Percentiles rank a stretch among this genome's conserved stretches.
These are phyloP conservation scores for Microplitis demolitor DNA, from an alignment of 1,140 invertebrate genomes.

Conservation along the genomic window DNA sequence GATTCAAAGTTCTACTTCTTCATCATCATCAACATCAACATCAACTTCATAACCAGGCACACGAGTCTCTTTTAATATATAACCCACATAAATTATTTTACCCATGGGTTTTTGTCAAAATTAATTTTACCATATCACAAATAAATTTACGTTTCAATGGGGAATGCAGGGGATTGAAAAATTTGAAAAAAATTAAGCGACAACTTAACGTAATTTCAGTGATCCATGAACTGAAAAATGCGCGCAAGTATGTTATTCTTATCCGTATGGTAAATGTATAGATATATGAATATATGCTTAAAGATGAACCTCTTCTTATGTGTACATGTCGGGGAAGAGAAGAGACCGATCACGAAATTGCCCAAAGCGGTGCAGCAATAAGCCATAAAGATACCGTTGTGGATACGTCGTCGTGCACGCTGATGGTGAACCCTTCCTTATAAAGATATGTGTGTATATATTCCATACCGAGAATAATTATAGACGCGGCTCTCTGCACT, in stretches of 20 bases:
- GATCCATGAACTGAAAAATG: background rate
- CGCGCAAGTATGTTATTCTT: background rate
- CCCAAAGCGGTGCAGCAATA: slow-evolving; percentile 20
- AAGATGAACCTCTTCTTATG: too few relatives aligned
- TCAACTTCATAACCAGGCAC: too few relatives aligned
- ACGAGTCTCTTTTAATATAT: too few relatives aligned
- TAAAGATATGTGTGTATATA: slow-evolving; percentile 14
- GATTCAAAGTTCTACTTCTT: slow-evolving; percentile 6
- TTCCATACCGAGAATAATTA: slow-evolving; percentile 14
- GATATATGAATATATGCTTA: too few relatives aligned
- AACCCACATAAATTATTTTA: slow-evolving; percentile 16
- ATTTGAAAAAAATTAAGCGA: too few relatives aligned
- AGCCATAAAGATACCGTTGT: slow-evolving; percentile 24
- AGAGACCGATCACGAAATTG: slow-evolving; percentile 16
- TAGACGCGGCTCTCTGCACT: background rate
- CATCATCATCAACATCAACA: too few relatives aligned
- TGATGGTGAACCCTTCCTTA: slow-evolving; percentile 6
- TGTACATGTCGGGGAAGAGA: too few relatives aligned
- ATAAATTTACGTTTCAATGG: too few relatives aligned
- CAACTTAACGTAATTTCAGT: too few relatives aligned
- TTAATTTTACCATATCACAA: background rate
- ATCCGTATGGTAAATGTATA: too few relatives aligned
- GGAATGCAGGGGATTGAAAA: too few relatives aligned
- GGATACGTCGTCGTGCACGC: slow-evolving; percentile 14
- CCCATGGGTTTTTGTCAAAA: background rate